Base-by-base conservation (phyloP, 2,797 vertebrate genomes). In the Caiman crocodilus region DNA sequence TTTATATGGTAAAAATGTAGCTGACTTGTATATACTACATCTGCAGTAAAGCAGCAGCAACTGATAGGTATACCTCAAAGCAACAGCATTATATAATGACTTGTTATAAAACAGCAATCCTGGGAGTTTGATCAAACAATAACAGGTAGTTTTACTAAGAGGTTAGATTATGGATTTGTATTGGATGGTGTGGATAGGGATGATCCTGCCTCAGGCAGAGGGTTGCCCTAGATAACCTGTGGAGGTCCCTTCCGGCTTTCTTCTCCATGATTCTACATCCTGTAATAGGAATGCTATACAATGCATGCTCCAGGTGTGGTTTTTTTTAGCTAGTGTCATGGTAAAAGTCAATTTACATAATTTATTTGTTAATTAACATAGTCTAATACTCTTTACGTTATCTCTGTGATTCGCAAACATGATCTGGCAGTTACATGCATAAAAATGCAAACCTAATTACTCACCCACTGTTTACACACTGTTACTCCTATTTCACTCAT, bases 301-400 rank as follows among this genome's bases (percentile, higher is more conserved):
- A 3, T 1, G 2, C 5, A 32, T 1, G 35, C 35, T 32, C 15
- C 58, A 61, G 18, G 25, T 4, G 0, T 55, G 13, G 5, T 35
- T 50, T 74, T 82, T 71, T 50, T 50, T 0, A 3, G 56, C 18
- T 73, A 42, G 21, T 82, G 58, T 74, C 78, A 32, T 23, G 14
- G 12, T 20, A 20, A 80, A 64, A 55, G 30, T 4, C 32, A 85
- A 7, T 2, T 2, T n/a, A 9, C 14, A 42, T 79, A 2, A 3
- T 76, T 56, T 67, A 58, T 26, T 30, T 64, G 1, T 23, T n/a
- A 9, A 21, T 55, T 14, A 59, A 58, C 55, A 30, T 25, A 55
- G 26, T 59, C 26, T 85, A 77, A 55, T 81, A 35, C 55, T 25
- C 16, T 84, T 50, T 14, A 57, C 15, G 5, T 1, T 13, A 6